Evolutionary conservation across 2,797 vertebrate species (phyloP), one percentile per base, ranked within the genome.

Genomic region (Artibeus lituratus): DNA sequence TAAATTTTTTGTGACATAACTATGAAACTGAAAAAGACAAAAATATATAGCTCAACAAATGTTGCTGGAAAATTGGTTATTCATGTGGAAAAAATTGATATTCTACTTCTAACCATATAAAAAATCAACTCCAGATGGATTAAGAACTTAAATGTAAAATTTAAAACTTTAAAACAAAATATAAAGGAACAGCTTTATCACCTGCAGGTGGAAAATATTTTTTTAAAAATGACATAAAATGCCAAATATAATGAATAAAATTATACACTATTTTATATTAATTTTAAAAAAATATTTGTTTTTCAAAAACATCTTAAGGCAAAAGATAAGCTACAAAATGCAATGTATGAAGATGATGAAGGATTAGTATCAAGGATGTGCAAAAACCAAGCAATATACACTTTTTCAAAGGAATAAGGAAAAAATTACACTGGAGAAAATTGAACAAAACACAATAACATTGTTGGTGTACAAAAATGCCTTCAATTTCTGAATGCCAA

Each of bases 61-160:
- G 15, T 55, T 91, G n/a, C 83, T 96, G 83, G 92, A 96, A 98
- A 96, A 88, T 94, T 87, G 37, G 74, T 97, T 94, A 91, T 95
- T 95, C 76, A 32, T 87, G 84, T 85, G 94, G 94, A 94, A 96
- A 96, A 97, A 97, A 95, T 95, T 93, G 82, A 94, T 96, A 97
- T 95, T 69, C 85, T 97, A 77, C 95, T 91, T 91, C 78, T 94
- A 88, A 97, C 74, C 26, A 59, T 94, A 90, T 26, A 96, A 91
- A 97, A 59, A 96, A 95, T 96, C 69, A 96, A 95, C 93, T 96
- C 96, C 97, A 97, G 95, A 96, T 95, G 97, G 96, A 95, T 95
- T 92, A 95, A 95, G 78, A 94, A 93, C 70, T 94, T 96, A 96
- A 95, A 96, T 95, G 97, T 96, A 95, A 96, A 95, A 94, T 94